phyloP scores from a whole-genome alignment of 1,140 invertebrate genomes.

The Leguminivora glycinivorella region DNA sequence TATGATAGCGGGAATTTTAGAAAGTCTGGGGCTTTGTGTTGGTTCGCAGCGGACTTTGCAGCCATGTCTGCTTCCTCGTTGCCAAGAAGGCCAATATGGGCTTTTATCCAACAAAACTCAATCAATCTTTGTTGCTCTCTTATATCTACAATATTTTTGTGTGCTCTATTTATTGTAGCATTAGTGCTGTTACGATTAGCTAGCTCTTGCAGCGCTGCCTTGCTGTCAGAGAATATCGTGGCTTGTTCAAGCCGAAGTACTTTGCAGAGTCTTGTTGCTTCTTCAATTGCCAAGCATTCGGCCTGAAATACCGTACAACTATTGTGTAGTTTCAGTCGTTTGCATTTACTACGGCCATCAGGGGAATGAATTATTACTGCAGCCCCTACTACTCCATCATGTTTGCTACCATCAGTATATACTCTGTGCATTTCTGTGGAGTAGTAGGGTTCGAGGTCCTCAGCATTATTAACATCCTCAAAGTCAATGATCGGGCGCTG shows the following conservation, averaged over 20 bases:
- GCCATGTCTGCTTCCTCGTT: constrained; percentile 34
- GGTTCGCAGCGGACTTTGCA: constrained; percentile 21
- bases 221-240: neutral
- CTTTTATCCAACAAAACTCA: constrained; percentile 22
- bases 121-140: neutral
- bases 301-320: neutral
- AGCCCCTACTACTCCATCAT: neutral
- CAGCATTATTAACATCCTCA: too few species aligned
- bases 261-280: neutral
- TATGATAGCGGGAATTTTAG: constrained; percentile 12
- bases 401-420: too few species aligned
- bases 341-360: neutral
- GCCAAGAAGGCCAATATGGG: constrained; percentile 29
- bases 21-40: constrained; percentile 9
- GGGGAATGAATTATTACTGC: neutral
- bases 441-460: too few species aligned
- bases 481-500: too few species aligned
- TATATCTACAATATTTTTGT: neutral
- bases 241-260: neutral
- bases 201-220: neutral
- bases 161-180: neutral
- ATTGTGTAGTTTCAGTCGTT: neutral
- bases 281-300: neutral
- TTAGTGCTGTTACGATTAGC: neutral
- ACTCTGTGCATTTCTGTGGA: too few species aligned